phyloP scores from a whole-genome alignment of 1,140 invertebrate species.

The Planococcus citri region DNA sequence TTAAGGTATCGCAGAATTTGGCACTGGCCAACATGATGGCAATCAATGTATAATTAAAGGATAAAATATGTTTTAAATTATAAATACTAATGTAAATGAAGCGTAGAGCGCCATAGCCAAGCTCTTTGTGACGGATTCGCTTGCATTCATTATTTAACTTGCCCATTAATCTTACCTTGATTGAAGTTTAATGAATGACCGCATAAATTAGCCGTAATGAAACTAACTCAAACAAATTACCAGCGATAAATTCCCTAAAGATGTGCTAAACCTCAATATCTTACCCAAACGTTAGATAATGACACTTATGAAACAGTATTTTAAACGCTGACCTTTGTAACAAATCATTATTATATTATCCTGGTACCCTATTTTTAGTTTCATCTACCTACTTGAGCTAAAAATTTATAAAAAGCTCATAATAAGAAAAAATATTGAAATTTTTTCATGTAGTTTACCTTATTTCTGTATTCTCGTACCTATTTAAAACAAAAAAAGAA shows the following conservation, averaged over 20 bases:
- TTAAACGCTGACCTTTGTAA: no score
- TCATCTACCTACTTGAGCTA: no score
- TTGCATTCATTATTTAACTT: conserved; percentile 8
- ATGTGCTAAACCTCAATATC: conserved; percentile 3
- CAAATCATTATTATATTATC: no score
- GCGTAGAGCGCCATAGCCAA: background rate
- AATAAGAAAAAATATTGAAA: no score
- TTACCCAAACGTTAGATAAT: background rate
- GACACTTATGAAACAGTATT: background rate
- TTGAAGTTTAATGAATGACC: conserved; percentile 7
- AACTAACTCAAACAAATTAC: conserved; percentile 8
- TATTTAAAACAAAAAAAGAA: no score
- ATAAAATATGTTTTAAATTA: background rate
- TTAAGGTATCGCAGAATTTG: no score
- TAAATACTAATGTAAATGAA: background rate
- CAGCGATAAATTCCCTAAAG: background rate
- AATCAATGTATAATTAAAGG: background rate
- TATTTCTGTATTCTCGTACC: no score
- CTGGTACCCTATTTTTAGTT: no score
- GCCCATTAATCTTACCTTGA: background rate
- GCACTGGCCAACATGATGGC: no score
- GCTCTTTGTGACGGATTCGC: background rate
- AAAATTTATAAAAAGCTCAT: no score
- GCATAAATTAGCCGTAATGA: background rate
- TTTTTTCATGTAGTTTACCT: no score